phyloP scores from a whole-genome alignment of 2,113 vertebrate genomes.

The Myrmecophaga tridactyla region DNA sequence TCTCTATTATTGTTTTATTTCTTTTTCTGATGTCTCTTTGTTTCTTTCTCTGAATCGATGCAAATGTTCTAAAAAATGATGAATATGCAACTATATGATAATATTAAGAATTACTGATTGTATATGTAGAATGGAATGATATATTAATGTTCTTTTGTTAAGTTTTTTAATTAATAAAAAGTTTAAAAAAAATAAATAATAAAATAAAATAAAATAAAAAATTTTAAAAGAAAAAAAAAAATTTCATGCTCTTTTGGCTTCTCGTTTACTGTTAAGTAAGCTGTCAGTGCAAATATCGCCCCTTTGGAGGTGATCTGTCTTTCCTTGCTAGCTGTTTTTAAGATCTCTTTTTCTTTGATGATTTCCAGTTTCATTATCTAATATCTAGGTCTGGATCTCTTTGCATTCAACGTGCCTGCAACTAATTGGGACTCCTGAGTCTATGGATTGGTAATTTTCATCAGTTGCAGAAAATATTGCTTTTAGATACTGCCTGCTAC shows the following conservation, averaged over 20 bases:
- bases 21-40: no score
- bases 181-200: no score
- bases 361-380: not conserved
- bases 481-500: not conserved
- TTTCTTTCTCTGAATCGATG: no score
- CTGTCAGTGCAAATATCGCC: not conserved
- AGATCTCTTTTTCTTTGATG: not conserved
- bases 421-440: slow-evolving; percentile 13
- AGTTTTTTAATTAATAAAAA: no score
- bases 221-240: no score
- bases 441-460: slow-evolving; percentile 21
- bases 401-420: not conserved
- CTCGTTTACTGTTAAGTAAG: not conserved
- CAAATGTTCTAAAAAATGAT: no score
- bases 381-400: not conserved
- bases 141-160: no score
- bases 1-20: no score
- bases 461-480: not conserved
- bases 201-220: no score
- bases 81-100: no score
- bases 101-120: no score
- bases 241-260: not conserved
- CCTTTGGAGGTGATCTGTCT: not conserved
- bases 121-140: no score
- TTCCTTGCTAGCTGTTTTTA: not conserved